A percentile compares a stretch with the other conserved stretches of the same genome.
Conservation (phyloP, 2,113 vertebrate genomes). For the Eubucco bourcierii region DNA sequence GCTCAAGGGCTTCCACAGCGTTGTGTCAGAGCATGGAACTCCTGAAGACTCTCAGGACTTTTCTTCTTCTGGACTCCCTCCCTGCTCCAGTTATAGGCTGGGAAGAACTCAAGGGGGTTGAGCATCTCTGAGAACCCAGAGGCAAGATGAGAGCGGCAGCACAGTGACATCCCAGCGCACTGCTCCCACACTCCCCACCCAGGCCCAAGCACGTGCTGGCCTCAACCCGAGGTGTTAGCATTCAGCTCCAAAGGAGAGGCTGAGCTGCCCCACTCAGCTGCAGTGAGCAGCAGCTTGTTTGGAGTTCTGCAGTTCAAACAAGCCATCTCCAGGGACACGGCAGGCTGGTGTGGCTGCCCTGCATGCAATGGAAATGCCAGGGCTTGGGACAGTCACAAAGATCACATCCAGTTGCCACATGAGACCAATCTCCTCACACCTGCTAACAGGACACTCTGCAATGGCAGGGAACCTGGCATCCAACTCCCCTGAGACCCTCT, state of each 20-base stretch:
- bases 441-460: not conserved
- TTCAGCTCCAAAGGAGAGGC: not conserved
- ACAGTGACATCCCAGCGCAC: rapidly evolving
- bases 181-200: not conserved
- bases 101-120: not conserved
- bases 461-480: not conserved
- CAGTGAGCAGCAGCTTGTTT: not conserved
- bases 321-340: not conserved
- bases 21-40: not conserved
- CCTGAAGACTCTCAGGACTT: not conserved
- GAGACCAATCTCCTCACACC: not conserved
- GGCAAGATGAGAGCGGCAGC: not conserved
- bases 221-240: not conserved
- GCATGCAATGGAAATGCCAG: not conserved
- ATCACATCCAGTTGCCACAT: not conserved
- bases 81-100: not conserved
- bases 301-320: not conserved
- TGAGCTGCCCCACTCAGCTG: not conserved
- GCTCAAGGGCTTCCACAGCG: not conserved
- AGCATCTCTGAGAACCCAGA: not conserved
- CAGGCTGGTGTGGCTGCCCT: not conserved
- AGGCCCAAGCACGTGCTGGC: not conserved
- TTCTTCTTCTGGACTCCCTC: not conserved
- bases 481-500: not conserved
- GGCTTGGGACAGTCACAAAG: not conserved